These are phyloP conservation scores for Sphenopsis melanotis DNA, from an alignment of 2,797 vertebrate species.

Conservation along the genomic window DNA sequence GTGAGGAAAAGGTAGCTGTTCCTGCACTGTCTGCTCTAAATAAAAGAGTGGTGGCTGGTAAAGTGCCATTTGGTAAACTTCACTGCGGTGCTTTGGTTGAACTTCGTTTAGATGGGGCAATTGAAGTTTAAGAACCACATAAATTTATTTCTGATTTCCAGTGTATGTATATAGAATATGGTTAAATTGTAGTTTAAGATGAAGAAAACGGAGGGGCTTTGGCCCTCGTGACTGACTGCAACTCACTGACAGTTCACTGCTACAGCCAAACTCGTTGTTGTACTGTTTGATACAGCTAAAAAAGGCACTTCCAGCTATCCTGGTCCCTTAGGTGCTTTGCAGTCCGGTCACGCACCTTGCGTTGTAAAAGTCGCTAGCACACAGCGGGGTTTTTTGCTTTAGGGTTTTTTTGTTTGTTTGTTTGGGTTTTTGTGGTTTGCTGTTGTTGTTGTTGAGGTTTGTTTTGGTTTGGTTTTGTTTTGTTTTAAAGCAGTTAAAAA, in stretches of 20 bases:
- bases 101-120: not conserved
- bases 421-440: too few relatives aligned
- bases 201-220: not conserved
- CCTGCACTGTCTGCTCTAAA: not conserved
- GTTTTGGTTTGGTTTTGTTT: too few relatives aligned
- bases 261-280: not conserved
- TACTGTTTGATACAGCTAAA: not conserved
- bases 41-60: too few relatives aligned
- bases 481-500: not conserved
- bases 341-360: not conserved
- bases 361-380: rapidly evolving
- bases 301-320: not conserved
- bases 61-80: not conserved
- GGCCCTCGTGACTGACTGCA: too few relatives aligned
- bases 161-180: not conserved
- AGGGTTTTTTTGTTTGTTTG: too few relatives aligned
- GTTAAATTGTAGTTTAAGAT: not conserved
- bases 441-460: too few relatives aligned
- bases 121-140: not conserved
- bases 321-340: not conserved
- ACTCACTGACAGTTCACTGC: not conserved
- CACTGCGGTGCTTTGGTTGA: not conserved
- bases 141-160: not conserved
- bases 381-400: too few relatives aligned
- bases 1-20: not conserved